Evolutionary conservation across 1,140 invertebrate species (phyloP).

Genomic region (Drosophila mauritiana): DNA sequence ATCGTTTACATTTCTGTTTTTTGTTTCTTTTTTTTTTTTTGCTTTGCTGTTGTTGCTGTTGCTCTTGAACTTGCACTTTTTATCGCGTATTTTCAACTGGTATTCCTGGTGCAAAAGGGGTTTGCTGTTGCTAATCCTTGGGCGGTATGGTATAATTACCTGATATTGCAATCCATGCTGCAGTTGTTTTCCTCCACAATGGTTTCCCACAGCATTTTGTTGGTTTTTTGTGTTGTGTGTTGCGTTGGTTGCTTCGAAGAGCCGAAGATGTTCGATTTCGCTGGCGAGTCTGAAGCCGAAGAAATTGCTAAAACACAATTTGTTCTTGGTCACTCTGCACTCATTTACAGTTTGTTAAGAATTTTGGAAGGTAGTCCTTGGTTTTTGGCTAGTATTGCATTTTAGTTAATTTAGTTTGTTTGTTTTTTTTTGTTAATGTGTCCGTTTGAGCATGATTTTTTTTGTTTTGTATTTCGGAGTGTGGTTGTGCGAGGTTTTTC

Average conservation of each 20-base stretch:
- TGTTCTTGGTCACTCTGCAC: slow-evolving; percentile 56
- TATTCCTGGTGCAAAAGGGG: slow-evolving; percentile 43
- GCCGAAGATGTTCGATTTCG: slow-evolving; percentile 22
- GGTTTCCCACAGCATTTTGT: slow-evolving; percentile 83
- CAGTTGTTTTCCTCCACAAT: slow-evolving; percentile 77
- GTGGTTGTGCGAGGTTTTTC: slow-evolving; percentile 48
- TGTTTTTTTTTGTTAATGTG: slow-evolving; percentile 48
- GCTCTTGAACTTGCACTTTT: slow-evolving; percentile 65
- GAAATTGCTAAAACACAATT: slow-evolving; percentile 84
- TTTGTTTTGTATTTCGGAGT: background rate
- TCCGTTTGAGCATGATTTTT: slow-evolving; percentile 69
- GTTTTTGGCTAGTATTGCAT: slow-evolving; percentile 74
- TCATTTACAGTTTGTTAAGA: slow-evolving; percentile 67
- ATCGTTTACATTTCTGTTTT: background rate
- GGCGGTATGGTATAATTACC: slow-evolving; percentile 71
- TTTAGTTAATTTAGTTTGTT: slow-evolving; percentile 29
- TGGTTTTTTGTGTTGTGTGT: slow-evolving; percentile 26
- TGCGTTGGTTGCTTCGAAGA: slow-evolving; percentile 16
- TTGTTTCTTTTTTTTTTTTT: background rate
- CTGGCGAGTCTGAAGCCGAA: slow-evolving; percentile 17
- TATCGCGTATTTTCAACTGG: slow-evolving; percentile 9
- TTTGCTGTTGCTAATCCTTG: slow-evolving; percentile 33
- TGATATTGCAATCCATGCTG: slow-evolving; percentile 79
- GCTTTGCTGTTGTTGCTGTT: slow-evolving; percentile 27
- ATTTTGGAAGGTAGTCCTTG: slow-evolving; percentile 66